These are phyloP conservation scores for Gryon sp. DNA, from an alignment of 1,140 invertebrate species.

Conservation along the genomic window DNA sequence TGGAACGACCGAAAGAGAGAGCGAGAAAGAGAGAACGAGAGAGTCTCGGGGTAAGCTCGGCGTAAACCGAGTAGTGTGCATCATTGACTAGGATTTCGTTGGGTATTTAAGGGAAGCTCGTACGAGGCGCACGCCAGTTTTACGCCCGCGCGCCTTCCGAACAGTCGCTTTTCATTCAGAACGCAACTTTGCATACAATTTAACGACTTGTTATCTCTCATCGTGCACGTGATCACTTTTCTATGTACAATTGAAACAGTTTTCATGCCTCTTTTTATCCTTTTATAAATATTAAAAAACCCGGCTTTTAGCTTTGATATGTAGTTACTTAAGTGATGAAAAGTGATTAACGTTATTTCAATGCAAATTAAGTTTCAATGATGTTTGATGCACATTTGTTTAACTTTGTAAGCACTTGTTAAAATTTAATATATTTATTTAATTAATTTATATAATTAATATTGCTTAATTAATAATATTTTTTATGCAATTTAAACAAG, in stretches of 20 bases:
- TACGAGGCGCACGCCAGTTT: constrained; percentile 75
- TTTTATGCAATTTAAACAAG: too few relatives aligned
- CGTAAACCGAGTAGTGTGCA: constrained; percentile 68
- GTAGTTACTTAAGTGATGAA: constrained; percentile 8
- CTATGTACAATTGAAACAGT: too few relatives aligned
- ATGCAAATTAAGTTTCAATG: background rate
- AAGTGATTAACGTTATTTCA: background rate
- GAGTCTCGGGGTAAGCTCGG: constrained; percentile 66
- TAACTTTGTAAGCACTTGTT: constrained; percentile 13
- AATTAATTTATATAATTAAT: too few relatives aligned
- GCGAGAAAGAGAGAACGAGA: constrained; percentile 52
- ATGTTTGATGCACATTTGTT: background rate
- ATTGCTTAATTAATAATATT: too few relatives aligned
- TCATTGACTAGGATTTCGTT: constrained; percentile 72
- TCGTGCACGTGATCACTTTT: constrained; percentile 30
- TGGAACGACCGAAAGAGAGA: constrained; percentile 24
- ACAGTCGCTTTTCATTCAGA: constrained; percentile 58
- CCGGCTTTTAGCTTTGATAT: constrained; percentile 1
- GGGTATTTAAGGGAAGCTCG: constrained; percentile 78
- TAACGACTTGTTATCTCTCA: constrained; percentile 18
- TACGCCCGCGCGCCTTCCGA: constrained; percentile 71
- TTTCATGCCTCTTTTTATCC: background rate
- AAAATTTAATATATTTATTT: too few relatives aligned
- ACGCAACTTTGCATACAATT: constrained; percentile 40
- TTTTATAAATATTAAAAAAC: background rate